A percentile compares a stretch with the other conserved stretches of the same genome.
Conservation (phyloP, 2,113 vertebrate species). For the Cephalophus harveyi region DNA sequence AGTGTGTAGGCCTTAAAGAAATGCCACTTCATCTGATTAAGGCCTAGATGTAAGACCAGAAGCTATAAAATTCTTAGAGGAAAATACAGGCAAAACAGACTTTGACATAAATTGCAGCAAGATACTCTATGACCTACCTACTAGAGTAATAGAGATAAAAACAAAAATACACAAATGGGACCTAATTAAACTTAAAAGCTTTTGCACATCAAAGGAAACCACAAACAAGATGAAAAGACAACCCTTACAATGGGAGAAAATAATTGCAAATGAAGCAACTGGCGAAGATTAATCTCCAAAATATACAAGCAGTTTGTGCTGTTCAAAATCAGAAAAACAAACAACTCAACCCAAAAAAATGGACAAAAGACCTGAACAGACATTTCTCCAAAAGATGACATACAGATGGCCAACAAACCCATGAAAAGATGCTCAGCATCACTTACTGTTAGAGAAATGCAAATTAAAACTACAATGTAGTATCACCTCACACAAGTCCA, state of each 20-base stretch:
- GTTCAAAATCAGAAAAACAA: not conserved
- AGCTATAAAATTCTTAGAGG: not conserved
- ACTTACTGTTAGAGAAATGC: not conserved
- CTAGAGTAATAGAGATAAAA: not conserved
- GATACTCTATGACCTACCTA: not conserved
- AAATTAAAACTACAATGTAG: not conserved
- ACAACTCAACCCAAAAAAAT: not conserved
- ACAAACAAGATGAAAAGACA: not conserved
- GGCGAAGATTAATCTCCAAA: not conserved
- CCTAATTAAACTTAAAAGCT: not conserved
- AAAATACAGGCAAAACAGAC: not conserved
- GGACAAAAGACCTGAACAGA: not conserved
- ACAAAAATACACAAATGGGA: not conserved
- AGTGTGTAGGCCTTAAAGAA: not conserved
- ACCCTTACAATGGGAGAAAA: not conserved
- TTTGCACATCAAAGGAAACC: not conserved
- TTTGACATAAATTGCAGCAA: not conserved
- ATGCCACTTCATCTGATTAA: not conserved
- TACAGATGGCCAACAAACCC: not conserved
- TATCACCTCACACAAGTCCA: not conserved
- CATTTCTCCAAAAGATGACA: not conserved
- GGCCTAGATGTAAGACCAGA: not conserved
- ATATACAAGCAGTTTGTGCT: not conserved
- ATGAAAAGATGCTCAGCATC: not conserved
- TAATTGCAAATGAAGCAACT: not conserved